Evolutionary conservation across 2,888 invertebrate species (phyloP), one percentile per base, ranked within the genome.

Genomic region (Mythimna pallens): DNA sequence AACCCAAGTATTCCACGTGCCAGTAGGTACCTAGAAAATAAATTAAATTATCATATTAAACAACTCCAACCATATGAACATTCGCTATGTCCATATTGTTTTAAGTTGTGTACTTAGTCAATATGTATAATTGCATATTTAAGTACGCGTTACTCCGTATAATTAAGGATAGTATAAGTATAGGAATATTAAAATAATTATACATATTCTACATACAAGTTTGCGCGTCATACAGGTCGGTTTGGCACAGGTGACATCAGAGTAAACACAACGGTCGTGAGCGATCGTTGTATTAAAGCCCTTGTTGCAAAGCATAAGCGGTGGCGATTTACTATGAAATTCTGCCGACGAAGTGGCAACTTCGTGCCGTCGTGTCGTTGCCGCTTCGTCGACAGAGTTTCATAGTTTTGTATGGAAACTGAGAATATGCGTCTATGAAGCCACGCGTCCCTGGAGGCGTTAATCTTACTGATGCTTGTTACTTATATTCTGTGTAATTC

Each of bases 191-290:
- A 59, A 66, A 25, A 65, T 52, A 55, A 47, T 47, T 47, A 47
- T 47, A 47, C 47, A 47, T 12, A 22, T 25, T 66, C 43, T 52
- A 66, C 34, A 25, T 30, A 68, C 47, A 66, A 78, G 80, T 86
- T 86, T 88, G 87, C 86, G 84, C 72, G 71, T 75, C 72, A 73
- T 75, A 78, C 62, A 74, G 76, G 78, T 77, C 84, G 76, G 86
- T 82, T 88, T 90, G 75, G 87, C 87, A 78, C 86, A 84, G 83
- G 91, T 93, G 92, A 92, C 91, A 90, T 92, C 90, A 90, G 83
- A 82, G 78, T 80, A 78, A 84, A 87, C 85, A 86, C 57, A 68
- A 76, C 81, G 80, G 73, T 80, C 82, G 74, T 81, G 85, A 83
- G 80, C 83, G 69, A 77, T 71, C 77, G 63, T 66, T 68, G 61